Percentiles rank a stretch among this genome's conserved stretches.
Conservation (phyloP, 2,888 invertebrate genomes). For the Apotomis turbidana region DNA sequence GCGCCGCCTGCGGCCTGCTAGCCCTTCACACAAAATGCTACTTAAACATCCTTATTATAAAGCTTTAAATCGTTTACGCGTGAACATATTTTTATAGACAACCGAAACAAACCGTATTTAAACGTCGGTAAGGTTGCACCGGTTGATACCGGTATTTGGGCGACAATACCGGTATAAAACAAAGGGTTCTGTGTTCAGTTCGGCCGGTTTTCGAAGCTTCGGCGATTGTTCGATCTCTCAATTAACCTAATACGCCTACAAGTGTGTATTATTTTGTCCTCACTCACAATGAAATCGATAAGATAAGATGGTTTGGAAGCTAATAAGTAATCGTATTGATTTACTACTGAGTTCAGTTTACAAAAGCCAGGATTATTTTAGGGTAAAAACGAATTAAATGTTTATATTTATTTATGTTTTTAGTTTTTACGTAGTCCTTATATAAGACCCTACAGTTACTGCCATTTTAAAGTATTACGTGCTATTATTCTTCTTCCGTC, state of each 20-base stretch:
- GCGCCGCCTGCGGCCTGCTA: constrained; percentile 26
- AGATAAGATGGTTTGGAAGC: background rate
- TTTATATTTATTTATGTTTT: too few species aligned
- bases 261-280: constrained; percentile 26
- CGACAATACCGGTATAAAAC: constrained; percentile 26
- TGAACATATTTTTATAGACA: background rate
- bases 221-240: constrained; percentile 38
- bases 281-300: background rate
- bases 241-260: constrained; percentile 35
- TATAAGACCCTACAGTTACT: too few species aligned
- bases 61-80: constrained; percentile 3
- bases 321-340: constrained; percentile 7
- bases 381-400: too few species aligned
- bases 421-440: too few species aligned
- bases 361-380: background rate
- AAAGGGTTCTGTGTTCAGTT: constrained; percentile 30
- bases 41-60: background rate
- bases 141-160: background rate
- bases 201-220: constrained; percentile 19
- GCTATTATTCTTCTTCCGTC: too few species aligned
- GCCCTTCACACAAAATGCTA: constrained; percentile 7
- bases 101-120: background rate
- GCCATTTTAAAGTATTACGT: too few species aligned
- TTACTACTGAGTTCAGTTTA: background rate
- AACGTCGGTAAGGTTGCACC: background rate